Evolutionary conservation across 2,888 invertebrate species (phyloP), one percentile per base, ranked within the genome.

Genomic region (Tetragnatha montana): DNA sequence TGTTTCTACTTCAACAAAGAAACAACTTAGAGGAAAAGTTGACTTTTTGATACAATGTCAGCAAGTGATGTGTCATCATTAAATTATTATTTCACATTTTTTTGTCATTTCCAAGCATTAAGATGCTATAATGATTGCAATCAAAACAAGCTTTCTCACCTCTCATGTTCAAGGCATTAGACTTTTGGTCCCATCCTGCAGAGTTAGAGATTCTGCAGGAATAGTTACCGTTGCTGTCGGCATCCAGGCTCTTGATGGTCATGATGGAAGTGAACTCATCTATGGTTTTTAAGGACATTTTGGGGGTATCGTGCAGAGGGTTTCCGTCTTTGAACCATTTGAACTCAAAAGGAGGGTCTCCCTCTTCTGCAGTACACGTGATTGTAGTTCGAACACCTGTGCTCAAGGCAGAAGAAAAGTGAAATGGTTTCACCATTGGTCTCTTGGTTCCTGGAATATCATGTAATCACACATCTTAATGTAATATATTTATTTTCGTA

Each of bases 161-260:
- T 60, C 81, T 87, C 81, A 89, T 76, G 0, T 76, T 50, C 1
- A 89, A 35, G 6, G 22, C n/a, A 12, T 50, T 81, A 7, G 75
- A 70, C 21, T 87, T 68, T 22, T 78, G 22, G 71, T 82, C 91
- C 19, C 17, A 6, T 14, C 91, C 91, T 14, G 71, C 75, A 12
- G 14, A 17, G 73, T 86, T 91, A 7, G 84, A 51, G 8, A 76
- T 91, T 76, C 22, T 70, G 71, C 91, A 91, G 2, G 91, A 86
- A 49, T 91, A 91, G 50, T 91, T 91, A 4, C 91, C 91, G 12
- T 74, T 87, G 60, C 76, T 50, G 0, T 76, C 71, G 6, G 81
- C n/a, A 19, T 70, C 82, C 8, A 88, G 51, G 1, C 76, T 82
- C 0, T 76, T 35, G n/a, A 88, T 82, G 19, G 60, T 68, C 12